Percentiles rank a stretch among this genome's conserved stretches.
phyloP scores from a whole-genome alignment of 2,888 invertebrate genomes.

The Melieria picta region DNA sequence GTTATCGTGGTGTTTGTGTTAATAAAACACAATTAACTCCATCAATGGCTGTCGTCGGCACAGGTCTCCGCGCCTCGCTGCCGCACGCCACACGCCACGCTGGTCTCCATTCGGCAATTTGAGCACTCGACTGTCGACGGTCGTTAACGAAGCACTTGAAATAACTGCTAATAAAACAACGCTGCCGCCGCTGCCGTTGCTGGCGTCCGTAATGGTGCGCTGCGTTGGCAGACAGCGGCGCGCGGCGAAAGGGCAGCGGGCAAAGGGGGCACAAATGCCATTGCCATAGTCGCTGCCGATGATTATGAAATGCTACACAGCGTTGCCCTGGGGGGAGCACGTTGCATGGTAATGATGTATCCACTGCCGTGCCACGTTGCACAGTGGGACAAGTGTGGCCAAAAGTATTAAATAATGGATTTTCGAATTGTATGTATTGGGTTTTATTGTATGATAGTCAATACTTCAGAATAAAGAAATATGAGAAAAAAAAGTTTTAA shows the following conservation, averaged over 20 bases:
- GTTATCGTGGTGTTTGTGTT: conserved; percentile 60
- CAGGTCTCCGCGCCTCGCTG: not conserved
- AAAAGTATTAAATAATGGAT: no score
- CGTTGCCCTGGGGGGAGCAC: not conserved
- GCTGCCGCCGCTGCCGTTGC: not conserved
- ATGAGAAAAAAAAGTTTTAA: no score
- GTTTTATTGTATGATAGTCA: no score
- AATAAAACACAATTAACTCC: conserved; percentile 65
- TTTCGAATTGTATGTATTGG: no score
- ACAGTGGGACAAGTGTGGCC: not conserved
- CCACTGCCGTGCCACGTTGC: not conserved
- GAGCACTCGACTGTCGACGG: conserved; percentile 15
- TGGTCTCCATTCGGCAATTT: no score
- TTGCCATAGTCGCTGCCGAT: no score
- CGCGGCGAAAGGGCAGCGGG: no score
- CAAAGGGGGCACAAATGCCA: no score
- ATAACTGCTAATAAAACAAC: conserved; percentile 29
- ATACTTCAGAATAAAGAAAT: no score
- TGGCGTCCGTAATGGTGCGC: not conserved
- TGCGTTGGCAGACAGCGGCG: not conserved
- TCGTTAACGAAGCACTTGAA: conserved; percentile 28
- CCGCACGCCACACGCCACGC: not conserved
- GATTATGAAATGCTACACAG: no score
- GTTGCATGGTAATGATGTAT: conserved; percentile 10
- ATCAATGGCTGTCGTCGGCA: conserved; percentile 54